phyloP scores from a whole-genome alignment of 2,113 vertebrate genomes.

The Raja brachyura region DNA sequence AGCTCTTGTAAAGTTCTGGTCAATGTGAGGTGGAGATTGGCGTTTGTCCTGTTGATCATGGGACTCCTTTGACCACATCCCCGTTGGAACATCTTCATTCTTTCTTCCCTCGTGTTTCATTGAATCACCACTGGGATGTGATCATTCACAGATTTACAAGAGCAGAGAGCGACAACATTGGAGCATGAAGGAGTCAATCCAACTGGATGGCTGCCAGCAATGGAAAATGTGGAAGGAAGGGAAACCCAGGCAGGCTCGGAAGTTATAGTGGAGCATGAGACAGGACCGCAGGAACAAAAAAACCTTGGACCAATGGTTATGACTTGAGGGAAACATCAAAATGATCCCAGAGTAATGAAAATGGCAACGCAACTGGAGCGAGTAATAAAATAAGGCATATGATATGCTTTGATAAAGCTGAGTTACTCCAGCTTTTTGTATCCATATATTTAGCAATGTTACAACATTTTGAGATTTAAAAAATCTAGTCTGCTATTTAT shows the following conservation, averaged over 20 bases:
- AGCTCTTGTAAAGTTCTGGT: background rate
- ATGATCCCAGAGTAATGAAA: background rate
- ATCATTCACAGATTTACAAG: background rate
- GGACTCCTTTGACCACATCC: background rate
- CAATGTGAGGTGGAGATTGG: background rate
- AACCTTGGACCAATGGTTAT: background rate
- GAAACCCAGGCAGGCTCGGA: background rate
- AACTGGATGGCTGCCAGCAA: background rate
- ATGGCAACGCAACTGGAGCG: background rate
- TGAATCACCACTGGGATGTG: background rate
- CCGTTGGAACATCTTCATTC: background rate
- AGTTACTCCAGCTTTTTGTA: no score
- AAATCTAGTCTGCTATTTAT: no score
- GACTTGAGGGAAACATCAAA: background rate
- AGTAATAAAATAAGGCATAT: no score
- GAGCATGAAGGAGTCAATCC: background rate
- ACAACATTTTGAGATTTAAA: no score
- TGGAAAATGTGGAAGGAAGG: background rate
- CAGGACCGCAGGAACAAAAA: background rate
- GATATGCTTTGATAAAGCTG: no score
- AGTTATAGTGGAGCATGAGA: background rate
- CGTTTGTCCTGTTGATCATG: background rate
- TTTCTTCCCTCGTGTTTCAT: background rate
- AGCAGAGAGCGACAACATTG: background rate
- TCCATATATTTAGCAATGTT: no score